Conservation (phyloP, 1,140 invertebrate genomes). For the Andricus grossulariae region DNA sequence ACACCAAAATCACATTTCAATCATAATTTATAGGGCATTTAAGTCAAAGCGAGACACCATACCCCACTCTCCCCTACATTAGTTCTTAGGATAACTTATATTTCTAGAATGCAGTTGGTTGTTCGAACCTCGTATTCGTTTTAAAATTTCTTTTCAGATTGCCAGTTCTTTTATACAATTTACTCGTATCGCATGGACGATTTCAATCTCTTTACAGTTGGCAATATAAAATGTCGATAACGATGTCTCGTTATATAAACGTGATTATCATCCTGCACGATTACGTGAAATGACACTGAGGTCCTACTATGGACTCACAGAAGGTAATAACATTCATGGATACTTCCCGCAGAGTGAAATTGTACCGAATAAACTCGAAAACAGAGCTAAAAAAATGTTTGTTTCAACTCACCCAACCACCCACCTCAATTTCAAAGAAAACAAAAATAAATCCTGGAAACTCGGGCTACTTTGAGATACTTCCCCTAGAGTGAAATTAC, state of each 20-base stretch:
- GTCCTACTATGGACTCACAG: neutral
- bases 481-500: no score
- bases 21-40: no score
- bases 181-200: neutral
- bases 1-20: no score
- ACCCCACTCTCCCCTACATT: no score
- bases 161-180: constrained; percentile 6
- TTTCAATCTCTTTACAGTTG: neutral
- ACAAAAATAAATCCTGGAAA: no score
- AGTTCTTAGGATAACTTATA: neutral
- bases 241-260: constrained; percentile 19
- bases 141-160: neutral
- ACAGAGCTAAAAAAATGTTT: no score
- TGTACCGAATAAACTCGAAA: no score
- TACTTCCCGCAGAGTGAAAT: no score
- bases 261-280: neutral
- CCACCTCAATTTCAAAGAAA: no score
- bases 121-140: neutral
- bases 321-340: neutral
- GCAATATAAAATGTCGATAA: constrained; percentile 16
- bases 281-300: neutral
- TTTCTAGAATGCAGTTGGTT: neutral
- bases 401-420: no score
- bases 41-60: no score
- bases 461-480: no score